A percentile compares a stretch with the other conserved stretches of the same genome.
Evolutionary conservation across 92 coral and sea anemone genomes (phyloP).

Genomic region (Palythoa grandiflora): DNA sequence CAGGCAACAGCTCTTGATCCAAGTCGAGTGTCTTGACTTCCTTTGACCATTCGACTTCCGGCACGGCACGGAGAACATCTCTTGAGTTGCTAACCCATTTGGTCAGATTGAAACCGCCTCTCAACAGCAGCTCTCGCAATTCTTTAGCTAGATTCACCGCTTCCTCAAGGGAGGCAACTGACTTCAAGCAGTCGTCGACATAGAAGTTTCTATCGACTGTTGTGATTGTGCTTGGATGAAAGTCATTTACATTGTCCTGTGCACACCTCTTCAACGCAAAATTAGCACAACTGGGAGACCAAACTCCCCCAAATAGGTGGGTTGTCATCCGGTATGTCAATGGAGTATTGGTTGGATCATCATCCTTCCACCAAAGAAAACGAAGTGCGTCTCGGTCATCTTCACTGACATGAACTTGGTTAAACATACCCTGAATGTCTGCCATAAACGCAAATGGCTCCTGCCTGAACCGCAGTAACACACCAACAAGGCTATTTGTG

Average conservation of each 20-base stretch:
- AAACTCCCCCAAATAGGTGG: constrained; percentile 47
- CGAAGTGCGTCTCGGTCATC: constrained; percentile 45
- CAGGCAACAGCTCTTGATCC: constrained; percentile 32
- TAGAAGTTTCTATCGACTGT: constrained; percentile 44
- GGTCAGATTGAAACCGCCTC: constrained; percentile 54
- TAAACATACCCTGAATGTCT: constrained; percentile 45
- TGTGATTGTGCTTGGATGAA: constrained; percentile 39
- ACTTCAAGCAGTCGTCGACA: constrained; percentile 54
- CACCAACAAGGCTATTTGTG: constrained; percentile 43
- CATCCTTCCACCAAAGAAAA: constrained; percentile 52
- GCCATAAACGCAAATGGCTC: constrained; percentile 53
- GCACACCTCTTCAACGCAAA: constrained; percentile 50
- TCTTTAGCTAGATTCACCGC: constrained; percentile 39
- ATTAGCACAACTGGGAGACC: constrained; percentile 51
- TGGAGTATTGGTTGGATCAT: constrained; percentile 41
- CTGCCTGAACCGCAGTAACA: constrained; percentile 46
- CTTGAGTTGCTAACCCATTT: constrained; percentile 52
- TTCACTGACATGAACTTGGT: constrained; percentile 48
- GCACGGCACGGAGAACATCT: constrained; percentile 48
- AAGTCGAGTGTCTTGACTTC: constrained; percentile 48
- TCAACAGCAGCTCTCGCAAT: constrained; percentile 50
- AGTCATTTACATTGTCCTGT: constrained; percentile 45
- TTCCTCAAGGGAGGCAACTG: constrained; percentile 42
- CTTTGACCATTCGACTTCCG: constrained; percentile 51
- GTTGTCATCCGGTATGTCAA: constrained; percentile 47